Conservation (phyloP, 2,797 vertebrate genomes). For the Girardinus metallicus region DNA sequence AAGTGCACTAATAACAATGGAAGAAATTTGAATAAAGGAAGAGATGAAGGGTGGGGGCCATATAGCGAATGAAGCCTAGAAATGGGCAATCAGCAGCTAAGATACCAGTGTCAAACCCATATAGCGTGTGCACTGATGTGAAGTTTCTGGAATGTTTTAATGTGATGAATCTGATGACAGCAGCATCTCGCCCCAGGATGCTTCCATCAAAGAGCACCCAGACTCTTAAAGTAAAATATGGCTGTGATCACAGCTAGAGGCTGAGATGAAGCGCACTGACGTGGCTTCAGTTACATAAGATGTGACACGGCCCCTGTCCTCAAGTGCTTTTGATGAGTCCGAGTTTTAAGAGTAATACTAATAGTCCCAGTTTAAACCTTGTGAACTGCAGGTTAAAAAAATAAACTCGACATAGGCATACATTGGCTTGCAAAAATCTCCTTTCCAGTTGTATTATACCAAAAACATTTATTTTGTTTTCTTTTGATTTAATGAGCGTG, state of each 20-base stretch:
- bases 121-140: slow-evolving; percentile 13
- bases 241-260: slow-evolving; percentile 48
- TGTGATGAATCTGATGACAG: slow-evolving; percentile 17
- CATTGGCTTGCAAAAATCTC: background rate
- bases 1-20: slow-evolving; percentile 4
- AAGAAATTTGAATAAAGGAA: background rate
- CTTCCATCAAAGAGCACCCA: slow-evolving; percentile 32
- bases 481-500: background rate
- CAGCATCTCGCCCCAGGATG: slow-evolving; percentile 28
- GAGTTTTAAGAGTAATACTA: slow-evolving; percentile 6
- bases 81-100: background rate
- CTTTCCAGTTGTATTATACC: background rate
- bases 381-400: background rate
- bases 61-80: background rate
- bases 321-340: slow-evolving; percentile 15
- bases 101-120: background rate
- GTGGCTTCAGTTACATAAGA: slow-evolving; percentile 45
- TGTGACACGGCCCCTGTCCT: slow-evolving; percentile 26
- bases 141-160: background rate
- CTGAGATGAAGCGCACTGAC: slow-evolving; percentile 30
- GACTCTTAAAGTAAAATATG: slow-evolving; percentile 57
- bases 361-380: background rate
- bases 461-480: background rate
- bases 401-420: background rate
- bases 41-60: background rate